Evolutionary conservation across 2,888 invertebrate species (phyloP).

Genomic region (Unio pictorum): DNA sequence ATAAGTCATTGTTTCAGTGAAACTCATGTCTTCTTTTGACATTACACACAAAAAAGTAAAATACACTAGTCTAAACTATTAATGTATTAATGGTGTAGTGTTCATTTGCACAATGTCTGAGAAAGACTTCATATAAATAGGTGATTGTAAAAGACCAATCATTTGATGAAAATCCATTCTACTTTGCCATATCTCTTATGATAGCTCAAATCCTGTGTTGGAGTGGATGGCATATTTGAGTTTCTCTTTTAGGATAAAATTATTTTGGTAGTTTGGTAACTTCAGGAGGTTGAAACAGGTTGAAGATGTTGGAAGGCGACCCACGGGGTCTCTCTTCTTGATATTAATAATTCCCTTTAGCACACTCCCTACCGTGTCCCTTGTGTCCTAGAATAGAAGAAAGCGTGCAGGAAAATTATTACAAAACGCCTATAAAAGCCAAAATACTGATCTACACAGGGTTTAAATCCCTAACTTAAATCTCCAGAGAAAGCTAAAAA

Average conservation of each 20-base stretch:
- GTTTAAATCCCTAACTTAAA: no score
- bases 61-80: no score
- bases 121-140: no score
- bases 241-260: slow-evolving; percentile 94
- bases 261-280: slow-evolving; percentile 96
- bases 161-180: no score
- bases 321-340: slow-evolving; percentile 75
- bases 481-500: no score
- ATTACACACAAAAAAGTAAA: no score
- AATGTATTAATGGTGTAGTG: no score
- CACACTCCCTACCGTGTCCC: slow-evolving; percentile 87
- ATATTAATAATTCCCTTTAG: slow-evolving; percentile 98
- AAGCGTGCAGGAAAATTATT: not conserved
- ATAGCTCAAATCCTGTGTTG: slow-evolving; percentile 99
- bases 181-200: slow-evolving; percentile 73
- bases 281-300: slow-evolving; percentile 99
- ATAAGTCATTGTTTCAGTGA: no score
- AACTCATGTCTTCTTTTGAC: no score
- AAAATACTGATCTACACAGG: not conserved
- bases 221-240: slow-evolving; percentile 96
- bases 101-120: no score
- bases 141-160: no score
- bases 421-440: not conserved
- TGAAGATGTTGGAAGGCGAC: slow-evolving; percentile 97
- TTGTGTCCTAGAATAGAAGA: slow-evolving; percentile 73